These are phyloP conservation scores for Chloroceryle inda DNA, from an alignment of 2,797 vertebrate species.

Conservation along the genomic window DNA sequence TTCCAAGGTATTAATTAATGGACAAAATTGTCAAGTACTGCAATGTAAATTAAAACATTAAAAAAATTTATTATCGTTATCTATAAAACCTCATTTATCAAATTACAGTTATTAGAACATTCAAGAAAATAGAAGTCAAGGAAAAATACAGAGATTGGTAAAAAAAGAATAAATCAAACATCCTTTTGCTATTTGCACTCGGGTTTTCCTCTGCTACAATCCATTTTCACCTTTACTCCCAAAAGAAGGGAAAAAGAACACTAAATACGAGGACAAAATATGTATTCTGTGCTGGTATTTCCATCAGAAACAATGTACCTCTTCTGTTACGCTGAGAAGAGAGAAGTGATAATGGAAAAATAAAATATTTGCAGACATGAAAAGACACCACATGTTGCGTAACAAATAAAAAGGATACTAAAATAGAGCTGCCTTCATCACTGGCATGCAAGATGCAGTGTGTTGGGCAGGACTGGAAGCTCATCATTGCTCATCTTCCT, in stretches of 20 bases:
- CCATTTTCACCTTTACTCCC: neutral
- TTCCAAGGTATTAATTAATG: neutral
- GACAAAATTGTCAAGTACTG: neutral
- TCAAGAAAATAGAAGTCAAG: neutral
- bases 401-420: neutral
- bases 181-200: neutral
- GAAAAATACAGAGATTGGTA: neutral
- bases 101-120: neutral
- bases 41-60: neutral
- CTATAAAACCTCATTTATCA: neutral
- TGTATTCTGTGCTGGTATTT: neutral
- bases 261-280: neutral
- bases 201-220: neutral
- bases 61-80: neutral
- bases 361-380: neutral
- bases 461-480: neutral
- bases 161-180: neutral
- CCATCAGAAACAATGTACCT: neutral
- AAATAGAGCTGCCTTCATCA: neutral
- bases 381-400: neutral
- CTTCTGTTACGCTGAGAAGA: neutral
- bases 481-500: neutral
- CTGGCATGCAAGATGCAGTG: neutral
- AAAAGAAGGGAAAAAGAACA: neutral
- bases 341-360: neutral